Percentiles rank a stretch among this genome's conserved stretches.
Conservation (phyloP, 2,113 vertebrate species). For the Lepus timidus region DNA sequence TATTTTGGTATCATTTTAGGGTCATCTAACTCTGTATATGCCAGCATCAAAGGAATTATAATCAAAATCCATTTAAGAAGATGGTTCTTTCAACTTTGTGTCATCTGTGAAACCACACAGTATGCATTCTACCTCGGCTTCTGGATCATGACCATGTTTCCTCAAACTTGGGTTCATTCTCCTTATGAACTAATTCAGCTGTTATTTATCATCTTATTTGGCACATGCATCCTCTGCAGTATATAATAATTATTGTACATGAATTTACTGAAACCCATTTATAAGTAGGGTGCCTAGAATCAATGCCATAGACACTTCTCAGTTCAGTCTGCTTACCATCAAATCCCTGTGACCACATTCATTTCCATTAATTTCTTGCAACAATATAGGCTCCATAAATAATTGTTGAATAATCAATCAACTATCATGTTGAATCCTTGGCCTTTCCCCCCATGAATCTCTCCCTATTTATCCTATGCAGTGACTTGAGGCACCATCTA, state of each 20-base stretch:
- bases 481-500: not conserved
- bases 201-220: not conserved
- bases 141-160: not conserved
- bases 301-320: not conserved
- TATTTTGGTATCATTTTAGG: not conserved
- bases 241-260: not conserved
- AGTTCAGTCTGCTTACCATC: not conserved
- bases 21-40: not conserved
- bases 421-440: not conserved
- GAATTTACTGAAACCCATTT: not conserved
- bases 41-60: not conserved
- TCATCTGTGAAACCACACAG: not conserved
- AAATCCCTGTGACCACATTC: not conserved
- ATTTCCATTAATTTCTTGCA: not conserved
- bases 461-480: not conserved
- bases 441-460: not conserved
- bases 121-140: not conserved
- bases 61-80: not conserved
- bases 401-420: slow-evolving; percentile 1
- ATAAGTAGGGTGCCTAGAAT: not conserved
- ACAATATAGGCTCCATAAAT: not conserved
- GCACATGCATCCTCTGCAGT: not conserved
- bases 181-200: not conserved
- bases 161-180: not conserved
- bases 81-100: not conserved